Evolutionary conservation across 1,140 invertebrate genomes (phyloP).

Genomic region (Coenobita brevimanus): DNA sequence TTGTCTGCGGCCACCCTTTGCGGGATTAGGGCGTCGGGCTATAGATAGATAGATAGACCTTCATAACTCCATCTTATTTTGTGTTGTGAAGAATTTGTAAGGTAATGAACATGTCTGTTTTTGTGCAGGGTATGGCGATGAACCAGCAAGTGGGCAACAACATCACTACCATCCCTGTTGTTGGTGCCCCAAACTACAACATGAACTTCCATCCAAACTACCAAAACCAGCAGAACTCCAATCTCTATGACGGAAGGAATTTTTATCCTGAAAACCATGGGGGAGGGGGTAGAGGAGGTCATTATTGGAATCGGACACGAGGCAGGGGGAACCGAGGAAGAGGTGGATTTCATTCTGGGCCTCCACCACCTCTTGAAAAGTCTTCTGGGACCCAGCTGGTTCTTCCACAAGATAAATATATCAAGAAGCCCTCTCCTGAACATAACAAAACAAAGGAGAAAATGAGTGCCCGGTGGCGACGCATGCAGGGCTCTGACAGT

Average conservation of each 20-base stretch:
- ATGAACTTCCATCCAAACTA: constrained; percentile 20
- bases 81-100: no score
- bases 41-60: no score
- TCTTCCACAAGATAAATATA: constrained; percentile 52
- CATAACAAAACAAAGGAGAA: constrained; percentile 56
- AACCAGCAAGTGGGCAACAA: constrained; percentile 28
- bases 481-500: constrained; percentile 56
- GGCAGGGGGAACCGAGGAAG: constrained; percentile 18
- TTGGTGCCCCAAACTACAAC: constrained; percentile 42
- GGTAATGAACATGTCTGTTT: no score
- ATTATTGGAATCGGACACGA: neutral
- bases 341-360: neutral
- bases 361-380: neutral
- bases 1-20: no score
- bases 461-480: constrained; percentile 58
- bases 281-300: neutral
- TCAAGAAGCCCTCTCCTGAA: constrained; percentile 24
- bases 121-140: constrained; percentile 33
- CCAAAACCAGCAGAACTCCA: neutral
- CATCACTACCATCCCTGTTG: constrained; percentile 40
- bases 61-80: no score
- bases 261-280: neutral
- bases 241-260: neutral
- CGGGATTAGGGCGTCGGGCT: no score
- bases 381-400: constrained; percentile 10